A percentile compares a stretch with the other conserved stretches of the same genome.
Conservation (phyloP, 2,797 vertebrate genomes). For the Anabas testudineus region DNA sequence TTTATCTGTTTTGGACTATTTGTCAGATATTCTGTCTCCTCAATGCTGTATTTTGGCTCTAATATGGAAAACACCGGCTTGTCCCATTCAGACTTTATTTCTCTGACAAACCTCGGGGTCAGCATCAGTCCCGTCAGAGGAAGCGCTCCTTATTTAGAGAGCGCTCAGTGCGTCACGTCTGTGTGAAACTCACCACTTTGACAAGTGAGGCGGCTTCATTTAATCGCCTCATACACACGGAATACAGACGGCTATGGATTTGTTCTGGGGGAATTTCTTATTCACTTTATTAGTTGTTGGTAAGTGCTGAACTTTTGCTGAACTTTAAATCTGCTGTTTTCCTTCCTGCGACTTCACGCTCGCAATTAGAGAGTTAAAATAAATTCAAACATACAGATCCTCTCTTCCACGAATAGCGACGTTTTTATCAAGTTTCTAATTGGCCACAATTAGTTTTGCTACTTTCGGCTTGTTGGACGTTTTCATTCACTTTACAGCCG, state of each 20-base stretch:
- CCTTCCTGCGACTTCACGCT: not conserved
- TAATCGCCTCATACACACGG: conserved; percentile 24
- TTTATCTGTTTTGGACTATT: not conserved
- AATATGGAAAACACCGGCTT: too few relatives aligned
- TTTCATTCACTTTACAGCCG: not conserved
- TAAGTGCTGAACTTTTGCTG: conserved; percentile 50
- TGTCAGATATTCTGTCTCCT: not conserved
- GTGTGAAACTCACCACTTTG: conserved; percentile 23
- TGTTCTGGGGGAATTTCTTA: conserved; percentile 35
- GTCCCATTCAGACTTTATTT: not conserved
- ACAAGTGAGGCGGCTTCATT: conserved; percentile 54
- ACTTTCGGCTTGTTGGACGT: not conserved
- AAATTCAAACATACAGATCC: not conserved
- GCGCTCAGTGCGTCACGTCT: conserved; percentile 52
- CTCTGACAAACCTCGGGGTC: not conserved
- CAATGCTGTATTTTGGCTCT: too few relatives aligned
- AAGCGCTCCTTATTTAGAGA: conserved; percentile 47
- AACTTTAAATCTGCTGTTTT: not conserved
- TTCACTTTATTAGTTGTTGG: conserved; percentile 43
- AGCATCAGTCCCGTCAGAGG: conserved; percentile 8
- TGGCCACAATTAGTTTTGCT: not conserved
- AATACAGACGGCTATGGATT: conserved; percentile 64
- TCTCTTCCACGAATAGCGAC: not conserved
- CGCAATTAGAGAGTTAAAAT: not conserved
- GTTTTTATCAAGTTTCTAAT: not conserved